Evolutionary conservation across 2,113 vertebrate species (phyloP).

Genomic region (Lepus americanus): DNA sequence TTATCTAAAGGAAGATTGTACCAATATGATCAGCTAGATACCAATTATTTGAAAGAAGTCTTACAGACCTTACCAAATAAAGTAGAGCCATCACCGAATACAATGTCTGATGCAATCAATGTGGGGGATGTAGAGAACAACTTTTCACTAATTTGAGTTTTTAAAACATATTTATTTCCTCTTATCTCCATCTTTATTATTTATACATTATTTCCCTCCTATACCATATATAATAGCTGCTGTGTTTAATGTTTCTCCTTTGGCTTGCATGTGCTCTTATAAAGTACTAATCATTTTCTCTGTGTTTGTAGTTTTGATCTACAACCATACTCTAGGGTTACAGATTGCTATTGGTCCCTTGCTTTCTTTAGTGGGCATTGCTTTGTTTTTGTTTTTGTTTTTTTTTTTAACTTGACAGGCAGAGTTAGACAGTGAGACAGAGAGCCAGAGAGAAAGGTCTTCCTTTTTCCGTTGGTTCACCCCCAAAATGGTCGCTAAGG

Average conservation of each 20-base stretch:
- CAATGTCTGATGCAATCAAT: background rate
- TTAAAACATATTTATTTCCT: background rate
- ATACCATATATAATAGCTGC: too few relatives aligned
- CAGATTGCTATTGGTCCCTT: background rate
- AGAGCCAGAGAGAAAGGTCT: too few relatives aligned
- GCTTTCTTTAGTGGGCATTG: background rate
- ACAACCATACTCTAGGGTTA: background rate
- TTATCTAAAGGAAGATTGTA: background rate
- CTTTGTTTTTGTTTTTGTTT: background rate
- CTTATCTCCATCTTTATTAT: background rate
- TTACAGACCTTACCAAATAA: background rate
- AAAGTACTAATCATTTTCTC: background rate
- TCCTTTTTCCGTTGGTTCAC: too few relatives aligned
- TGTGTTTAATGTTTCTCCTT: background rate
- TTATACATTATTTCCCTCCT: background rate
- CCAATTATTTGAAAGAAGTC: conserved; percentile 15
- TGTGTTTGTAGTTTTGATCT: background rate
- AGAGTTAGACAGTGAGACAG: too few relatives aligned
- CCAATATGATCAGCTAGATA: background rate
- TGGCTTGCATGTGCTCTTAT: background rate
- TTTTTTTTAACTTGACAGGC: too few relatives aligned
- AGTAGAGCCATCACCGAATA: background rate
- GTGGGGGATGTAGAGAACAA: background rate
- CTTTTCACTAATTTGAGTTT: conserved; percentile 14
- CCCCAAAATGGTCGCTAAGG: too few relatives aligned